Conservation (phyloP, 2,113 vertebrate genomes). For the Marmota monax region DNA sequence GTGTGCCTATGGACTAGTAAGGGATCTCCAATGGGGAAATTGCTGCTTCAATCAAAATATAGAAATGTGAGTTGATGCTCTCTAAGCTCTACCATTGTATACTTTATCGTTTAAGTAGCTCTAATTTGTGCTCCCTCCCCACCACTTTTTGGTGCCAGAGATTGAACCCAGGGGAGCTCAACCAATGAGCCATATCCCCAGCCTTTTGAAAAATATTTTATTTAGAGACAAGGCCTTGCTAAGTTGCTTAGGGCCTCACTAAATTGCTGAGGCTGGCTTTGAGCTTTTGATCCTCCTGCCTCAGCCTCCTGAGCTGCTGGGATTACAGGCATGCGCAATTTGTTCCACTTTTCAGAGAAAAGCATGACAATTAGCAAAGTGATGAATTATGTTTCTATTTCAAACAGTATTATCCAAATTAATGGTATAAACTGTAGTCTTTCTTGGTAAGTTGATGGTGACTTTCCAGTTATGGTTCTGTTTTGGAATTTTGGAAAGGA, state of each 20-base stretch:
- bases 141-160: too few species aligned
- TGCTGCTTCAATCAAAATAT: not conserved
- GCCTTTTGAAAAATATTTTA: too few species aligned
- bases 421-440: not conserved
- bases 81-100: not conserved
- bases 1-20: not conserved
- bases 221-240: too few species aligned
- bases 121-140: not conserved
- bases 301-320: too few species aligned
- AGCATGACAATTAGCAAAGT: not conserved
- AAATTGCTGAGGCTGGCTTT: too few species aligned
- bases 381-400: slow-evolving; percentile 3
- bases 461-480: not conserved
- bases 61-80: not conserved
- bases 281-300: too few species aligned
- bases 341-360: not conserved
- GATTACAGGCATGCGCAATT: too few species aligned
- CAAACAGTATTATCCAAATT: not conserved
- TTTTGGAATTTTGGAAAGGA: slow-evolving; percentile 5
- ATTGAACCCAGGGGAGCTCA: too few species aligned
- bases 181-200: too few species aligned
- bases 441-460: not conserved
- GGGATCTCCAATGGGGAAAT: not conserved
- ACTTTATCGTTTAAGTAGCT: not conserved
- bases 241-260: too few species aligned